phyloP scores from a whole-genome alignment of 2,888 invertebrate genomes.

The Heliconius cydno region DNA sequence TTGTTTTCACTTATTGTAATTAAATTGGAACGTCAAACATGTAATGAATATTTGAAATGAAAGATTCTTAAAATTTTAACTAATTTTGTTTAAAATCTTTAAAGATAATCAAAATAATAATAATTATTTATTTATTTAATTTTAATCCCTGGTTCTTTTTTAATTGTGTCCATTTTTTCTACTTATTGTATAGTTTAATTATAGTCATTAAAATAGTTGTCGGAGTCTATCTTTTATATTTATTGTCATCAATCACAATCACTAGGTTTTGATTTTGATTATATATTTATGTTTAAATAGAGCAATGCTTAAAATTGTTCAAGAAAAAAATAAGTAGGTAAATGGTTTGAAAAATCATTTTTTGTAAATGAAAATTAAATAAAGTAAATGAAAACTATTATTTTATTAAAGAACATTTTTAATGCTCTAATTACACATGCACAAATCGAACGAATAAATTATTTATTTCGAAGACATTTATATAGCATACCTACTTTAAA shows the following conservation, averaged over 20 bases:
- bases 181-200: background rate
- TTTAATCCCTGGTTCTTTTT: no score
- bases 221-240: background rate
- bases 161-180: background rate
- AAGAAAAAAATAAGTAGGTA: background rate
- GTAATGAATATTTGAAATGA: background rate
- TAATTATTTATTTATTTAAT: no score
- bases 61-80: background rate
- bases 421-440: background rate
- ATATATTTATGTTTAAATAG: background rate
- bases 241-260: constrained; percentile 26
- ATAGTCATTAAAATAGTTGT: background rate
- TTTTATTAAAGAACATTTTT: background rate
- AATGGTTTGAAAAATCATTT: no score
- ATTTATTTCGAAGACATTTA: background rate
- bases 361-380: no score
- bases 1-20: background rate
- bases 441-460: background rate
- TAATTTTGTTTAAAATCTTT: background rate
- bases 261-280: background rate
- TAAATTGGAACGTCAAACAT: background rate
- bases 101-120: background rate
- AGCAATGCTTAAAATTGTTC: background rate
- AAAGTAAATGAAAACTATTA: background rate
- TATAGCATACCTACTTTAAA: background rate